Evolutionary conservation across 2,797 vertebrate genomes (phyloP).

Genomic region (Anguilla pacifica): DNA sequence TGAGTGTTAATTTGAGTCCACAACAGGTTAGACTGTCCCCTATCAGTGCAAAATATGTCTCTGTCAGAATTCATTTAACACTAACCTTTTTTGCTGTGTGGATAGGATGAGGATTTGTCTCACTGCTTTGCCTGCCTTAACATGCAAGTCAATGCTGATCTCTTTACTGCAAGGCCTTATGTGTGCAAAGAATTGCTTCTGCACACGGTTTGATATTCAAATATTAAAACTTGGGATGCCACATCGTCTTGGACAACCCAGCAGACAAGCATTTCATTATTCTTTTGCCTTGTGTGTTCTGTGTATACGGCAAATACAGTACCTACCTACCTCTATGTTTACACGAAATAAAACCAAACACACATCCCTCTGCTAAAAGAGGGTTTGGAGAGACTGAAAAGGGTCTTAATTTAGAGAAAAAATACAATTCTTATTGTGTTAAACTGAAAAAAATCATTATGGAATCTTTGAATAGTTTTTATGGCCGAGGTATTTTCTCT

Average conservation of each 20-base stretch:
- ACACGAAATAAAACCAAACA: slow-evolving; percentile 1
- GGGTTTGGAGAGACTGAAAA: not conserved
- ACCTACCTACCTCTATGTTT: not conserved
- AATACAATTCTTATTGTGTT: not conserved
- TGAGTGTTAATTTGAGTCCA: not conserved
- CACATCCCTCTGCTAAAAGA: not conserved
- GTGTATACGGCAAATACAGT: not conserved
- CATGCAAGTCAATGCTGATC: not conserved
- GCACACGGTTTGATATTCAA: not conserved
- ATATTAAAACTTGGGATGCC: not conserved
- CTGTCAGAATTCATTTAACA: not conserved
- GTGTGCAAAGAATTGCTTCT: not conserved
- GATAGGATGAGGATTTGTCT: not conserved
- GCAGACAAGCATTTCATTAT: not conserved
- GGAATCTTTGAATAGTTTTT: not conserved
- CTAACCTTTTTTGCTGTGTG: not conserved
- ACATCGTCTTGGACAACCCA: not conserved
- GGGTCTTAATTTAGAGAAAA: not conserved
- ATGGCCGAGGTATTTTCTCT: not conserved
- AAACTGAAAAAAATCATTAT: not conserved
- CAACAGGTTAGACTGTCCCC: not conserved
- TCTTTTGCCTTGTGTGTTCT: not conserved
- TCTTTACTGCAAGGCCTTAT: not conserved
- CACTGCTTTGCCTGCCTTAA: not conserved
- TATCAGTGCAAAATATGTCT: not conserved